phyloP scores from a whole-genome alignment of 2,113 vertebrate genomes.

The Lepisosteus oculatus region DNA sequence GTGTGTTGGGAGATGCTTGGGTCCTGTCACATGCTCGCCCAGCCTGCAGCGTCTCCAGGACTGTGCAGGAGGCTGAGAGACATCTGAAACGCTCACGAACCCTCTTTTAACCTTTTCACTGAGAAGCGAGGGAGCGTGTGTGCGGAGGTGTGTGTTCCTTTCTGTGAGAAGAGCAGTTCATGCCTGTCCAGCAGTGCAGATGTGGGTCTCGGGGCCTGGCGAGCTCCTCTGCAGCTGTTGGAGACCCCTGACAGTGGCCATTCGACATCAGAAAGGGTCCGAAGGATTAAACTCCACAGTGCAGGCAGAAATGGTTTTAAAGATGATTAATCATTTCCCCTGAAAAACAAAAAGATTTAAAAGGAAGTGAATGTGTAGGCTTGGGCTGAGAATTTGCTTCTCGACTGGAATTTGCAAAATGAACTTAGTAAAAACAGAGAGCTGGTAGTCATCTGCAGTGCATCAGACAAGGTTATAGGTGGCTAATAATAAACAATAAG shows the following conservation, averaged over 20 bases:
- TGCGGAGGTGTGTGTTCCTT: neutral
- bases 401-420: neutral
- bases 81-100: too few species aligned
- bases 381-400: neutral
- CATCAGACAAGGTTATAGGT: neutral
- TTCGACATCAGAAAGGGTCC: neutral
- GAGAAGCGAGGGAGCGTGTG: neutral
- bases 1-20: too few species aligned
- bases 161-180: constrained; percentile 26
- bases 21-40: too few species aligned
- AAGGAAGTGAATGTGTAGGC: neutral
- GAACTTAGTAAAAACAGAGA: neutral
- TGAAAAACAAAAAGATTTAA: neutral
- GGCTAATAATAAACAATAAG: too few species aligned
- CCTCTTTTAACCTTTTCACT: too few species aligned
- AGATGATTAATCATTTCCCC: too few species aligned
- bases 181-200: constrained; percentile 44
- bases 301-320: too few species aligned
- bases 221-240: constrained; percentile 44
- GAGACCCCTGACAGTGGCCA: neutral
- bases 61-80: too few species aligned
- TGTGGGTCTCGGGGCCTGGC: constrained; percentile 37
- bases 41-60: too few species aligned
- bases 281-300: neutral
- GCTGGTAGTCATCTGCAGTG: neutral